Evolutionary conservation across 2,797 vertebrate species (phyloP), one percentile per base, ranked within the genome.

Genomic region (Crenichthys baileyi): DNA sequence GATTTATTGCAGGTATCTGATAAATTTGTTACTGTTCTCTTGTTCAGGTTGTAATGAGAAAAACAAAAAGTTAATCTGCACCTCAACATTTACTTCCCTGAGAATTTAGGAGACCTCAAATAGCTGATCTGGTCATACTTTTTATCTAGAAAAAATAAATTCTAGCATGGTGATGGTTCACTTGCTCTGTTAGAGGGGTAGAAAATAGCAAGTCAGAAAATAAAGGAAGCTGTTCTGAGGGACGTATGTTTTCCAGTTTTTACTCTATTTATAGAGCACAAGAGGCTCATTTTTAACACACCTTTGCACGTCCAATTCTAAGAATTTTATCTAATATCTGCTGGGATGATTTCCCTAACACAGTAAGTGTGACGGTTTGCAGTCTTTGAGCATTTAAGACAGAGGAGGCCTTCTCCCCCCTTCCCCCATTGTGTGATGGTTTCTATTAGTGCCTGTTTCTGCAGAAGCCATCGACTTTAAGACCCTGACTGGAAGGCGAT

Each of bases 271-370:
- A 24, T 22, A 7, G 1, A 55, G 53, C 20, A 36, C 6, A 9
- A 11, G 31, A 67, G 7, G 20, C 9, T 41, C 9, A 9, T 12
- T n/a, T n/a, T 58, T 11, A 58, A n/a, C 56, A 55, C 53, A 7
- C 74, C 48, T 20, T 63, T 36, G 29, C 29, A 31, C 29, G 2
- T 36, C 60, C 7, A 18, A 63, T 31, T 8, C 26, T 13, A 26
- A 7, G 15, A 7, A 15, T 61, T 61, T 63, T 9, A 8, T 79
- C 73, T 74, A 68, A 36, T 58, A 74, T 72, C 72, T 77, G 31
- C 70, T 1, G 44, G 5, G 18, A 76, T 22, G 44, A n/a, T 58
- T 60, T 70, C 61, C 13, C 72, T 20, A 29, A 29, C 70, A 50
- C 55, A 0, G 11, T 48, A 9, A 48, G 8, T 48, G 9, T 48